These are phyloP conservation scores for Struthidea cinerea DNA, from an alignment of 2,113 vertebrate genomes.

Conservation along the genomic window DNA sequence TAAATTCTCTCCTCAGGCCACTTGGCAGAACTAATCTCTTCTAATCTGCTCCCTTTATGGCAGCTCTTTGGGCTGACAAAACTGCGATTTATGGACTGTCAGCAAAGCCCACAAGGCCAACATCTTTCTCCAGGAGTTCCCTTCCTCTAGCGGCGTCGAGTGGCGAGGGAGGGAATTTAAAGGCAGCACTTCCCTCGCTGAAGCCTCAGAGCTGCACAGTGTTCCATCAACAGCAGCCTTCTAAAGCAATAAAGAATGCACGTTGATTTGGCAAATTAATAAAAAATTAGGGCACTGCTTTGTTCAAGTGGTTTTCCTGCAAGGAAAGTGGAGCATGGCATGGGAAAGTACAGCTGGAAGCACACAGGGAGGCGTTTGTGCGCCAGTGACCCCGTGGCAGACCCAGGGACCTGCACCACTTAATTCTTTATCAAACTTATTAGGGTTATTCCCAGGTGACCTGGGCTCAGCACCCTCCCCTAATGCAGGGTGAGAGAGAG, in stretches of 20 bases:
- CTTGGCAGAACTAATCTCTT: constrained; percentile 51
- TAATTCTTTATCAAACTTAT: rapidly evolving
- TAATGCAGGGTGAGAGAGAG: background rate
- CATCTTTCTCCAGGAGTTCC: background rate
- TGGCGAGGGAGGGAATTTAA: background rate
- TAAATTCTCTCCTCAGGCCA: background rate
- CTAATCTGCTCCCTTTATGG: constrained; percentile 37
- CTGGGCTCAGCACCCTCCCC: background rate
- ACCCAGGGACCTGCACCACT: rapidly evolving
- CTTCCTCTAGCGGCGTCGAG: rapidly evolving
- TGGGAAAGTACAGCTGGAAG: background rate
- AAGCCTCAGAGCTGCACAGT: background rate
- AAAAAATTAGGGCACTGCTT: background rate
- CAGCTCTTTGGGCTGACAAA: constrained; percentile 12
- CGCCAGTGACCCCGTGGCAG: rapidly evolving
- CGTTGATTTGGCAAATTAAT: background rate
- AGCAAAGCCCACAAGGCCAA: background rate
- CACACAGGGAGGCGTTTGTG: rapidly evolving
- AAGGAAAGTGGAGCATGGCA: rapidly evolving
- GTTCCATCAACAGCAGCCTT: rapidly evolving
- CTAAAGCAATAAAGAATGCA: rapidly evolving
- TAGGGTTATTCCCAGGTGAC: rapidly evolving
- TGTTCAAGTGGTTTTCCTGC: background rate
- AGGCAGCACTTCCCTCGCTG: background rate
- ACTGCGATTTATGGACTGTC: constrained; percentile 25